These are phyloP conservation scores for Glossophaga mutica DNA, from an alignment of 2,797 vertebrate species.

Conservation along the genomic window DNA sequence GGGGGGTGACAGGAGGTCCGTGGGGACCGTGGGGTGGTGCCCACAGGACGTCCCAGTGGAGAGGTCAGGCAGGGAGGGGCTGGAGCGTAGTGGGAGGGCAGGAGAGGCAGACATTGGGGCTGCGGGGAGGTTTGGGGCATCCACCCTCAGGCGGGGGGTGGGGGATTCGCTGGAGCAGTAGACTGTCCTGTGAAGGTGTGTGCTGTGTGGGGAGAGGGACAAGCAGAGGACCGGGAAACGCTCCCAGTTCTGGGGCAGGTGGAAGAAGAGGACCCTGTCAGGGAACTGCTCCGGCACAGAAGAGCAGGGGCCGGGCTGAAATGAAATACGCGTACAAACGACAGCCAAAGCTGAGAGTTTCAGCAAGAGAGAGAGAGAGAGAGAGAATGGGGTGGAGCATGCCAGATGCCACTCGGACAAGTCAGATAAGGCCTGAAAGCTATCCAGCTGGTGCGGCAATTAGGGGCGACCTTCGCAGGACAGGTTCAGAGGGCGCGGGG, in stretches of 20 bases:
- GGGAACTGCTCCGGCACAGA: rapidly evolving
- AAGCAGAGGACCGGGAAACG: background rate
- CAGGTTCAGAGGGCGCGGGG: rapidly evolving
- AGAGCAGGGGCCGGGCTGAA: background rate
- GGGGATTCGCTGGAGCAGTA: background rate
- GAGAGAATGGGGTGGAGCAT: too few relatives aligned
- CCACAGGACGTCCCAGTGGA: rapidly evolving
- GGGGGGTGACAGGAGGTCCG: background rate
- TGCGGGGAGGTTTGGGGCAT: background rate
- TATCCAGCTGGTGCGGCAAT: background rate
- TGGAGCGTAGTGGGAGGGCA: rapidly evolving
- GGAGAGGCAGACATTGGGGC: background rate
- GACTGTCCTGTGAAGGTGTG: background rate
- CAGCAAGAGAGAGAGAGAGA: too few relatives aligned
- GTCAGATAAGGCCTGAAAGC: background rate
- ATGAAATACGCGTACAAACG: rapidly evolving
- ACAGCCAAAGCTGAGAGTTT: too few relatives aligned
- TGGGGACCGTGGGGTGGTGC: background rate
- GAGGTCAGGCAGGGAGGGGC: background rate
- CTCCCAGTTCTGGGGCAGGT: rapidly evolving
- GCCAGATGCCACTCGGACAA: background rate
- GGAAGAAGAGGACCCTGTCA: too few relatives aligned
- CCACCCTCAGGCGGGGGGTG: too few relatives aligned
- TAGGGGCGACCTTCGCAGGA: background rate
- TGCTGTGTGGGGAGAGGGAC: background rate